A percentile compares a stretch with the other conserved stretches of the same genome.
phyloP scores from a whole-genome alignment of 2,888 invertebrate genomes.

The Smittia aterrima region DNA sequence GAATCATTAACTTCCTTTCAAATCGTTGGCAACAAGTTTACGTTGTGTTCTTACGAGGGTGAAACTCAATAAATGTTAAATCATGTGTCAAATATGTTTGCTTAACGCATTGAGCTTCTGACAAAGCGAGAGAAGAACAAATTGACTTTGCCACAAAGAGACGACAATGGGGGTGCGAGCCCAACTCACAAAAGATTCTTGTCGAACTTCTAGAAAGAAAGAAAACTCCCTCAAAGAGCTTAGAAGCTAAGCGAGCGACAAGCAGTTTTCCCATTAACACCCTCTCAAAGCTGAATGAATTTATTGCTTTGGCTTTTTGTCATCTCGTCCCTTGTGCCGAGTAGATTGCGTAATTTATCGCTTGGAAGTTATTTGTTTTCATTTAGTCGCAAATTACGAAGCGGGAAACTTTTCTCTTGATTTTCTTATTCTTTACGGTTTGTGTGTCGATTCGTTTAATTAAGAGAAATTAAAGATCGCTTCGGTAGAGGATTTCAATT shows the following conservation, averaged over 20 bases:
- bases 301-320: slow-evolving; percentile 16
- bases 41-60: background rate
- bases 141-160: background rate
- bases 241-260: background rate
- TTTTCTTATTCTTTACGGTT: background rate
- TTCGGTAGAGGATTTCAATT: slow-evolving; percentile 1
- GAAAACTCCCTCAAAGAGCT: background rate
- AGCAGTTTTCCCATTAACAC: slow-evolving; percentile 24
- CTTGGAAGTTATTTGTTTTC: slow-evolving; percentile 25
- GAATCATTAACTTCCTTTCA: slow-evolving; percentile 10
- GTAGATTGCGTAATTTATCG: slow-evolving; percentile 18
- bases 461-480: slow-evolving; percentile 13
- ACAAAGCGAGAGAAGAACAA: background rate
- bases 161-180: background rate
- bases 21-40: slow-evolving; percentile 10
- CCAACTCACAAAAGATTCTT: background rate
- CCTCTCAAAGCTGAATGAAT: slow-evolving; percentile 33
- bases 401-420: background rate
- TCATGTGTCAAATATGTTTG: slow-evolving; percentile 41
- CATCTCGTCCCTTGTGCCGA: background rate
- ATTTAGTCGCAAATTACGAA: slow-evolving; percentile 8
- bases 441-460: background rate
- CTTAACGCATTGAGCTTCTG: background rate
- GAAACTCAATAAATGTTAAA: slow-evolving; percentile 37
- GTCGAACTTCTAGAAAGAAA: background rate